Conservation (phyloP, 1,140 invertebrate genomes). For the Procambarus virginalis region DNA sequence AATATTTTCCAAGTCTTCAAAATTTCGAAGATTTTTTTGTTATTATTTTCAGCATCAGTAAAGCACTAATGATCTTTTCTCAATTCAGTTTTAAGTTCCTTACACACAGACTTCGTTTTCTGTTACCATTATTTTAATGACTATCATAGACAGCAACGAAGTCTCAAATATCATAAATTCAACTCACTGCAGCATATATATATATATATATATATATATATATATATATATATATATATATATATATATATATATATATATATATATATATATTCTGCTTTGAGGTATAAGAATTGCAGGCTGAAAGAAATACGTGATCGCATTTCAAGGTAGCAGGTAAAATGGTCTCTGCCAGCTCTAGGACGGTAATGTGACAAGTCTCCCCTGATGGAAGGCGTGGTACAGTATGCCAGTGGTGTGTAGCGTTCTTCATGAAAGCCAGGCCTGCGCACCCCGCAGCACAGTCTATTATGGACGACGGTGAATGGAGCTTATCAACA, state of each 20-base stretch:
- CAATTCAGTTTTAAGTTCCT: too few species aligned
- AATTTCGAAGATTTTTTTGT: too few species aligned
- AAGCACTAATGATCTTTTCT: too few species aligned
- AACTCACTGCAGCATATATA: neutral
- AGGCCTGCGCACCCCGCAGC: too few species aligned
- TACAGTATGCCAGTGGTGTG: too few species aligned
- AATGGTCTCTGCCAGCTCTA: neutral
- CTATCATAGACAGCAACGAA: neutral
- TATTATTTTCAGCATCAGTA: too few species aligned
- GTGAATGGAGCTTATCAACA: too few species aligned
- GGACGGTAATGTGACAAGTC: neutral
- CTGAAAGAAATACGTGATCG: neutral
- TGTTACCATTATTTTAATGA: conserved; percentile 1
- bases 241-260: too few species aligned
- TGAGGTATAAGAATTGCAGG: too few species aligned
- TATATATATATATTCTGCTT: neutral
- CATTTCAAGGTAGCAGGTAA: neutral
- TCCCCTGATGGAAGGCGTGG: neutral
- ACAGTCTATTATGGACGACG: too few species aligned
- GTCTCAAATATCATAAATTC: neutral
- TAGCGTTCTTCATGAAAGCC: too few species aligned
- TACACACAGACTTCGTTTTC: neutral
- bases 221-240: neutral
- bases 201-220: conserved; percentile 27
- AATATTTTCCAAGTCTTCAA: too few species aligned